Evolutionary conservation across 2,113 vertebrate genomes (phyloP), one percentile per base, ranked within the genome.

Genomic region (Axis porcinus): DNA sequence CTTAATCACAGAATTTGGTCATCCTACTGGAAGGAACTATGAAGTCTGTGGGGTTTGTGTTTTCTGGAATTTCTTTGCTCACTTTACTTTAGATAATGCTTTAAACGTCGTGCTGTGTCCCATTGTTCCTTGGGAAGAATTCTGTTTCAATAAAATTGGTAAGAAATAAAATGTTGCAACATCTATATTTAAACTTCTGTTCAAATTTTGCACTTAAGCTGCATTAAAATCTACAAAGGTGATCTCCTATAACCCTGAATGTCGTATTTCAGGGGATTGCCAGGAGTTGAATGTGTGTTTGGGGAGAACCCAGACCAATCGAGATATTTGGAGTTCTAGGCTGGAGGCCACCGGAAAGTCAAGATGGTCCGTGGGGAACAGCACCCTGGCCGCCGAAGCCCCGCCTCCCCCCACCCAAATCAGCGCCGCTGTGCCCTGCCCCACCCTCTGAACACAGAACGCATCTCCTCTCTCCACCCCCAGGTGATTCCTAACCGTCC

Each of bases 101-200:
- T 86, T 23, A n/a, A 76, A 23, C 4, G 3, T 1, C 47, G 13
- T 7, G 16, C 6, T 50, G 40, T 28, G 33, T 82, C 30, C 74
- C 52, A 7, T 12, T 45, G 13, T 36, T 45, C 47, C 43, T 28
- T 5, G 33, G 23, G 40, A 40, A 52, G 54, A 47, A 43, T 54
- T 28, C 36, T 50, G 1, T 54, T 60, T 89, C 21, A 64, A 27
- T 79, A 76, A 97, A 86, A 54, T 54, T 78, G 27, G 30, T 33
- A 79, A 76, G 17, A 58, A 91, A 89, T 55, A 36, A 82, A 52
- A 40, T 30, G 67, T 40, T 28, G 13, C 17, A 55, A 78, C 57
- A 52, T 57, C 40, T 90, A 10, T 43, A 58, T 55, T 89, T 55
- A 86, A 86, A 76, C 89, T 64, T 91, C 6, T 86, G 36, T 43